Evolutionary conservation across 2,113 vertebrate genomes (phyloP).

Genomic region (Dicrurus megarhynchus): DNA sequence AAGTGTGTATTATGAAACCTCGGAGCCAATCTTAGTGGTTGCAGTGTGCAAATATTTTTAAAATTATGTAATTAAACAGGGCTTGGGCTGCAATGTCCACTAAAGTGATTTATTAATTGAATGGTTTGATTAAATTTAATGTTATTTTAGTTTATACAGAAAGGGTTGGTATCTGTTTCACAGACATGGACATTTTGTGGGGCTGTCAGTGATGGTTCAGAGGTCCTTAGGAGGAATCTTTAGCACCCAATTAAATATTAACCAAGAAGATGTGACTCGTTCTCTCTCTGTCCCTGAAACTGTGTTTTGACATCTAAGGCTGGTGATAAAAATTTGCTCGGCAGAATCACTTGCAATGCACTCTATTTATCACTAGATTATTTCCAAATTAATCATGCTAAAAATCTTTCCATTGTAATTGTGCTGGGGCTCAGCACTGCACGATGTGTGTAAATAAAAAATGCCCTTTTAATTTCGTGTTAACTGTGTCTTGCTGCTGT

Average conservation of each 20-base stretch:
- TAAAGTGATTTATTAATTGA: conserved; percentile 81
- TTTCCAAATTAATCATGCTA: conserved; percentile 64
- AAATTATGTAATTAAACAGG: conserved; percentile 78
- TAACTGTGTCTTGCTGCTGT: conserved; percentile 16
- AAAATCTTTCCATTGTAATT: conserved; percentile 57
- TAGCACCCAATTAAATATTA: conserved; percentile 73
- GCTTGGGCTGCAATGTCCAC: conserved; percentile 71
- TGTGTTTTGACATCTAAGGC: conserved; percentile 64
- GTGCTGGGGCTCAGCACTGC: conserved; percentile 27
- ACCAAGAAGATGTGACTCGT: conserved; percentile 57
- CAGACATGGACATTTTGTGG: conserved; percentile 47
- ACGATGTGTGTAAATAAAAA: conserved; percentile 48
- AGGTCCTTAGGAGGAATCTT: conserved; percentile 67
- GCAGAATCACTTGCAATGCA: conserved; percentile 40
- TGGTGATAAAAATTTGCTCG: conserved; percentile 45
- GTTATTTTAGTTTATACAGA: conserved; percentile 74
- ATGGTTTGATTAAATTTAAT: conserved; percentile 75
- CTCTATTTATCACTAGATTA: conserved; percentile 57
- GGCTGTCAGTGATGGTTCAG: conserved; percentile 50
- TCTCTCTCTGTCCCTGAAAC: conserved; percentile 55
- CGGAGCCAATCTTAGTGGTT: conserved; percentile 70
- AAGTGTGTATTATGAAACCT: conserved; percentile 78
- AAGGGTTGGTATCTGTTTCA: conserved; percentile 53
- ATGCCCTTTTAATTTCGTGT: conserved; percentile 65
- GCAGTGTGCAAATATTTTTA: conserved; percentile 81